Evolutionary conservation across 1,140 invertebrate genomes (phyloP), one percentile per base, ranked within the genome.

Genomic region (Onthophagus taurus): DNA sequence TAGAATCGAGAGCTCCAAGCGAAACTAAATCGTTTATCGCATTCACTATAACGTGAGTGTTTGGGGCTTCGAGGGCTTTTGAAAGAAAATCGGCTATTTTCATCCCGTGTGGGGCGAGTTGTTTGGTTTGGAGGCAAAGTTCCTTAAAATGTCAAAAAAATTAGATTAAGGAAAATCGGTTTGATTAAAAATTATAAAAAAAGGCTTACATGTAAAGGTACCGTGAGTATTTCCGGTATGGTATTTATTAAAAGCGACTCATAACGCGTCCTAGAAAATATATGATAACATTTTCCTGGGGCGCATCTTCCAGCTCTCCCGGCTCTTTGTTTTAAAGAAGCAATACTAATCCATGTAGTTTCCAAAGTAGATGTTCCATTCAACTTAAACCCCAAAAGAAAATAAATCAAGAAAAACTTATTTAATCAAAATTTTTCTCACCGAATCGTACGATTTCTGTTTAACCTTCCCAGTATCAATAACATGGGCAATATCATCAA

Each of bases 401-500:
- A 42, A 31, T 1, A 42, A 18, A 2, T 7, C n/a, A 34, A 42
- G 45, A 45, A 50, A 24, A 43, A 34, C n/a, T 42, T 26, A 34
- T 8, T 2, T 3, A 34, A 34, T 9, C 14, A 12, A 34, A 14
- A 1, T 37, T 33, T 12, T 29, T 47, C 47, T 50, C 53, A 60
- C 62, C 0, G 79, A 72, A 57, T 89, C 85, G 56, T 81, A 87
- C 31, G 76, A 80, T 64, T 85, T 85, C 62, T 92, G 85, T 63
- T 95, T 95, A 1, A 85, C 81, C 61, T 89, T 91, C 2, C 93
- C 93, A 7, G 76, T 76, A 63, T 97, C 90, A 34, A 97, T 83
- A 0, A 97, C 90, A 65, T 83, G 94, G 0, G 87, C 78, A 1
- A 94, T 81, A 66, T 94, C 89, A 59, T 90, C 82, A 30, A 97